A percentile compares a stretch with the other conserved stretches of the same genome.
phyloP scores from a whole-genome alignment of 2,797 vertebrate genomes.

The Channallabes apus region DNA sequence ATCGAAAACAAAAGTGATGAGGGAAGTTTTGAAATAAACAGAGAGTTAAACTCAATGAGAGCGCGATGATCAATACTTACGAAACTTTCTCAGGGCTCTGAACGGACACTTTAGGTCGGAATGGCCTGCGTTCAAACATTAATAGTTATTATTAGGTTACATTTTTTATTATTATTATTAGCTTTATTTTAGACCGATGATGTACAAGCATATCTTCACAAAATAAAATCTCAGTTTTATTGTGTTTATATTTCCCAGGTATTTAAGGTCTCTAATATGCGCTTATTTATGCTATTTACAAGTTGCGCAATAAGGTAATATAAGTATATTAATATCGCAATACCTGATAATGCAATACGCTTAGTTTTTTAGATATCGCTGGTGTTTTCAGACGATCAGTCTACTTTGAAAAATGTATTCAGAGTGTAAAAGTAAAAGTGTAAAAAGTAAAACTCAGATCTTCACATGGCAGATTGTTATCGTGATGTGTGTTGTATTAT shows the following conservation, averaged over 20 bases:
- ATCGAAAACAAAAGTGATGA: too few species aligned
- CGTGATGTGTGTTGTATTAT: neutral
- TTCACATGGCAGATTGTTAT: neutral
- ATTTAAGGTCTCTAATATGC: neutral
- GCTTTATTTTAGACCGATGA: neutral
- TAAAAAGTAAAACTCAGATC: neutral
- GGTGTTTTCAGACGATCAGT: neutral
- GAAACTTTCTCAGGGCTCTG: neutral
- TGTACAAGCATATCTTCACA: neutral
- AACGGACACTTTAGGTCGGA: neutral
- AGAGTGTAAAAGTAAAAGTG: too few species aligned
- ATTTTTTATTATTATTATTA: too few species aligned
- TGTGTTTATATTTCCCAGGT: neutral
- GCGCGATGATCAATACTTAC: neutral
- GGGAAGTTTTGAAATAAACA: neutral
- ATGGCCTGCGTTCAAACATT: neutral
- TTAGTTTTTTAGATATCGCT: neutral
- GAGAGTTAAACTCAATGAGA: neutral
- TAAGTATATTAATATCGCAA: neutral
- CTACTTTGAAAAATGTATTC: neutral
- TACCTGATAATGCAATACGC: neutral
- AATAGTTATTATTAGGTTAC: neutral
- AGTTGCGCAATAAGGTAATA: neutral
- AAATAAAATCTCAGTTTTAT: neutral
- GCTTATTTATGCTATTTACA: neutral